Conservation (phyloP, 2,888 invertebrate species). For the Vandiemenella viatica region DNA sequence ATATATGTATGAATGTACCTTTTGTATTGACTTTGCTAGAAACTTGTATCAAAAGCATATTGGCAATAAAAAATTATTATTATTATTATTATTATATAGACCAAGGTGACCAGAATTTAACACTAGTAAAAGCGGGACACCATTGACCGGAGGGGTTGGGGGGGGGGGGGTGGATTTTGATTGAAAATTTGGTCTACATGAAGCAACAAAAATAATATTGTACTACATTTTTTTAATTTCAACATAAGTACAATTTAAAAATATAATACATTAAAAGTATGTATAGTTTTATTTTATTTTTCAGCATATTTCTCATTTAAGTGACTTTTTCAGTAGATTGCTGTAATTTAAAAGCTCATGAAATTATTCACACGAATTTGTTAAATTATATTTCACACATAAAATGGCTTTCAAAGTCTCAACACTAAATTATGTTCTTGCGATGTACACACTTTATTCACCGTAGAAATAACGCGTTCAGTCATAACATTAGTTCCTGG, state of each 20-base stretch:
- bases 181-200: neutral
- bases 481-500: no score
- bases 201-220: neutral
- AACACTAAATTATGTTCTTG: neutral
- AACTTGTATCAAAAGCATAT: no score
- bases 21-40: no score
- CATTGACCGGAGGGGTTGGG: neutral
- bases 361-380: neutral
- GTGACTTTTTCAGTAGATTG: neutral
- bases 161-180: no score
- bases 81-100: no score
- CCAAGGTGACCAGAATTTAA: neutral
- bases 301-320: no score
- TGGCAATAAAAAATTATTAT: no score
- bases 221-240: neutral
- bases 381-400: neutral
- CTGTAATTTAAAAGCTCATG: neutral
- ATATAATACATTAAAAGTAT: neutral
- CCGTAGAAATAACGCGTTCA: no score
- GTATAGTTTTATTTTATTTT: neutral
- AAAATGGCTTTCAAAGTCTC: neutral
- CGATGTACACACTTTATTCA: no score
- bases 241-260: neutral
- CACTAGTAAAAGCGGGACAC: neutral
- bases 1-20: no score